Evolutionary conservation across 1,140 invertebrate species (phyloP), one percentile per base, ranked within the genome.

Genomic region (Lucilia sericata): DNA sequence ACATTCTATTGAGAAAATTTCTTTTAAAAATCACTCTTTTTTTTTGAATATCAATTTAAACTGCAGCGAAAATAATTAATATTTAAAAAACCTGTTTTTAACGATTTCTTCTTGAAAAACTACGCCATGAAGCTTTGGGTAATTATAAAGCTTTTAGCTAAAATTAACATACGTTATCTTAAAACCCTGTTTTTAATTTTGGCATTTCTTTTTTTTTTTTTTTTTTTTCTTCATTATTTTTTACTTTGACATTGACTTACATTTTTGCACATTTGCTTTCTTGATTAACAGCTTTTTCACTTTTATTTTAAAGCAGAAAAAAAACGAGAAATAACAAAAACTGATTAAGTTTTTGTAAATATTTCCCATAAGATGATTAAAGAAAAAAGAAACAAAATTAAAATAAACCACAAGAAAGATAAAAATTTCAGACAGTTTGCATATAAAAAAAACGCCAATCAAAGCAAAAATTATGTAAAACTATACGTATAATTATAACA

Each of bases 241-340:
- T 70, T 70, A 70, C 65, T 70, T 70, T 70, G 65, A 70, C 65
- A 70, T 70, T 70, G 65, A 70, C 65, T 70, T 70, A 70, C 65
- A 70, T 70, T 70, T 70, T 70, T 21, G 65, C 65, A 70, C 9
- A 70, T 70, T 70, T 70, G 19, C 65, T 70, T 70, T 70, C 65
- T 70, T 70, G 65, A 70, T 70, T 70, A 70, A 70, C 65, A 70
- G 5, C n/a, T 70, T 70, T 70, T 70, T 25, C 55, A 60, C 55
- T 60, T 60, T 60, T n/a, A n/a, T 60, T 60, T 60, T 60, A 14
- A 70, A 70, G 65, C 65, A 70, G 19, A 70, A 70, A 70, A 70
- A 70, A 8, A n/a, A 9, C 7, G 10, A 12, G 10, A 8, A 70
- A 70, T 5, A 70, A 1, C 4, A 70, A 19, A 21, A 70, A 25